phyloP scores from a whole-genome alignment of 2,888 invertebrate genomes.

The Ectemnius continuus region DNA sequence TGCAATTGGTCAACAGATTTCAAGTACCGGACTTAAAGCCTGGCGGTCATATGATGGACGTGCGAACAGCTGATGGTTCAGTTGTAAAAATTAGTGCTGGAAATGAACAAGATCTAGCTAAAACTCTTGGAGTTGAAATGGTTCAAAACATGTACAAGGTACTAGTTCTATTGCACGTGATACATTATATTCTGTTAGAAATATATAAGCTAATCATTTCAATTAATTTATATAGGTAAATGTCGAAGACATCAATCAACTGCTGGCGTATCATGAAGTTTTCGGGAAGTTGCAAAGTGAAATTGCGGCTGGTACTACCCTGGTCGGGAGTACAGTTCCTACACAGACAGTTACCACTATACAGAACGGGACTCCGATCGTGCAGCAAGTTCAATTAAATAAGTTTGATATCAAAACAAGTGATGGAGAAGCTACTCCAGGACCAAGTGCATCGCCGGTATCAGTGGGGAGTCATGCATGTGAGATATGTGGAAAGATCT shows the following conservation, averaged over 20 bases:
- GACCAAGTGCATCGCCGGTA: slow-evolving; percentile 81
- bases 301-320: slow-evolving; percentile 78
- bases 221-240: slow-evolving; percentile 77
- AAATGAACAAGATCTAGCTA: slow-evolving; percentile 81
- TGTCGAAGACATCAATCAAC: slow-evolving; percentile 90
- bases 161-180: no score
- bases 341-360: slow-evolving; percentile 76
- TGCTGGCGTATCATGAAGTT: slow-evolving; percentile 92
- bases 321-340: slow-evolving; percentile 74
- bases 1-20: slow-evolving; percentile 67
- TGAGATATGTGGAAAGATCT: slow-evolving; percentile 92
- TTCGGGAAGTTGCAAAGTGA: slow-evolving; percentile 85
- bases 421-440: slow-evolving; percentile 76
- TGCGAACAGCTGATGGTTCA: slow-evolving; percentile 84
- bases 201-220: slow-evolving; percentile 11
- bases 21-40: slow-evolving; percentile 78
- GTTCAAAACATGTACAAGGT: slow-evolving; percentile 90
- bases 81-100: slow-evolving; percentile 87
- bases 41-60: slow-evolving; percentile 81
- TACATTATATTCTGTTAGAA: background rate
- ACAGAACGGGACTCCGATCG: slow-evolving; percentile 75
- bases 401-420: slow-evolving; percentile 75
- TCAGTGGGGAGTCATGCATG: slow-evolving; percentile 86
- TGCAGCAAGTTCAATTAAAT: slow-evolving; percentile 76
- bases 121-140: slow-evolving; percentile 84